Evolutionary conservation across 2,888 invertebrate species (phyloP).

Genomic region (Drosophila anomelani): DNA sequence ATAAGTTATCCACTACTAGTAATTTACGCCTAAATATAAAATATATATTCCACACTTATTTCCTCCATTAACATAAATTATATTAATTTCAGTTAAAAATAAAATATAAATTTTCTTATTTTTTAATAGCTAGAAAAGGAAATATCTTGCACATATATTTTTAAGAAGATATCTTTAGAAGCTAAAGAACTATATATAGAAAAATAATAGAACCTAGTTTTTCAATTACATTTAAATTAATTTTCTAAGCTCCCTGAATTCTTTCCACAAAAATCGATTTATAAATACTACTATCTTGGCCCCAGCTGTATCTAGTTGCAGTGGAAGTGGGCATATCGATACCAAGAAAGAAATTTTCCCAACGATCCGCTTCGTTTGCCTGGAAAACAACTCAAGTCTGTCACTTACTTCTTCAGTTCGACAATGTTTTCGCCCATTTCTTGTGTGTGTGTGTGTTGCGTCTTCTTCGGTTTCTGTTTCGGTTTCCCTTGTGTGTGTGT

Average conservation of each 20-base stretch:
- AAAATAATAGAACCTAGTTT: not conserved
- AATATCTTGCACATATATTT: too few species aligned
- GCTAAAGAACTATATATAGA: not conserved
- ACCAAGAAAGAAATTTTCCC: slow-evolving; percentile 44
- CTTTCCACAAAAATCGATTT: too few species aligned
- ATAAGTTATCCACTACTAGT: too few species aligned
- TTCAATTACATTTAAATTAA: not conserved
- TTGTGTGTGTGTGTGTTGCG: slow-evolving; percentile 22
- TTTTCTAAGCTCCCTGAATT: not conserved
- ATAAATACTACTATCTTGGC: not conserved
- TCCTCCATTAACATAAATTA: not conserved
- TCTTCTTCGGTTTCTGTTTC: slow-evolving; percentile 32
- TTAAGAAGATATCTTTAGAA: too few species aligned
- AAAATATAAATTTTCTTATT: not conserved
- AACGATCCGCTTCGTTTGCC: slow-evolving; percentile 54
- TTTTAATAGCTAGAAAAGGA: too few species aligned
- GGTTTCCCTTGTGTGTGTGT: slow-evolving; percentile 35
- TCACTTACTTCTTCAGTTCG: slow-evolving; percentile 50
- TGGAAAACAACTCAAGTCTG: slow-evolving; percentile 43
- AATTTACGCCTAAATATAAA: too few species aligned
- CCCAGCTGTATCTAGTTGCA: not conserved
- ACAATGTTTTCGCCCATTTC: slow-evolving; percentile 68
- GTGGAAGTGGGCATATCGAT: slow-evolving; percentile 36
- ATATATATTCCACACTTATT: not conserved
- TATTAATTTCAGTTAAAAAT: not conserved